phyloP scores from a whole-genome alignment of 2,797 vertebrate species.

The Peromyscus melanophrys region DNA sequence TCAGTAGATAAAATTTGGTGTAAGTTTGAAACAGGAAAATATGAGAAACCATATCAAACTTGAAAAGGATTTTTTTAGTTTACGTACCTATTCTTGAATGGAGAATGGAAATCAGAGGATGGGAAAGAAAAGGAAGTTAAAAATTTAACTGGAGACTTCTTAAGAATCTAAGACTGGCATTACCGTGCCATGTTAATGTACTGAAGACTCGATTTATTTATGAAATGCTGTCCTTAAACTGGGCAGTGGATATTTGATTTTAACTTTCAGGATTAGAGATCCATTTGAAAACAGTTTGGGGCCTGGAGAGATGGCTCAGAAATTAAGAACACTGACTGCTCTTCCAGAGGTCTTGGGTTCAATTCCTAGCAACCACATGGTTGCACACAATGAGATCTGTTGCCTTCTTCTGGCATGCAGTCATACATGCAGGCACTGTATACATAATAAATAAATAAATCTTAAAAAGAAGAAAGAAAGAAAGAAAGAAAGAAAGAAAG shows the following conservation, averaged over 20 bases:
- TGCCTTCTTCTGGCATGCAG: neutral
- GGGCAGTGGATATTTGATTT: neutral
- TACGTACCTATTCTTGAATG: neutral
- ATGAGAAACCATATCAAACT: neutral
- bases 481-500: neutral
- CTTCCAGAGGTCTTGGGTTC: neutral
- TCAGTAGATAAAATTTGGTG: neutral
- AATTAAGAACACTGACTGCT: neutral
- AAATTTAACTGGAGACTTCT: neutral
- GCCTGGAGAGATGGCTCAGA: neutral
- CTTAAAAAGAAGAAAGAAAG: neutral
- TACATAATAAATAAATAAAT: neutral
- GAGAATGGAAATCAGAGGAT: neutral
- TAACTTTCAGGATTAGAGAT: conserved; percentile 10
- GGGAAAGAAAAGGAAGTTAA: neutral
- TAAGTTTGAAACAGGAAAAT: neutral
- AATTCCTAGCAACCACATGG: neutral
- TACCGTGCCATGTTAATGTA: neutral
- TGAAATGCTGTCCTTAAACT: neutral
- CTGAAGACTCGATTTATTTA: neutral
- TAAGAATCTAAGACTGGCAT: neutral
- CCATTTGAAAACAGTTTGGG: neutral
- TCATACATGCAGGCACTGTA: neutral
- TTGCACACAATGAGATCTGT: neutral
- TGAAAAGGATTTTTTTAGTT: neutral